These are phyloP conservation scores for Gymnobelideus leadbeateri DNA, from an alignment of 2,113 vertebrate species.

Conservation along the genomic window DNA sequence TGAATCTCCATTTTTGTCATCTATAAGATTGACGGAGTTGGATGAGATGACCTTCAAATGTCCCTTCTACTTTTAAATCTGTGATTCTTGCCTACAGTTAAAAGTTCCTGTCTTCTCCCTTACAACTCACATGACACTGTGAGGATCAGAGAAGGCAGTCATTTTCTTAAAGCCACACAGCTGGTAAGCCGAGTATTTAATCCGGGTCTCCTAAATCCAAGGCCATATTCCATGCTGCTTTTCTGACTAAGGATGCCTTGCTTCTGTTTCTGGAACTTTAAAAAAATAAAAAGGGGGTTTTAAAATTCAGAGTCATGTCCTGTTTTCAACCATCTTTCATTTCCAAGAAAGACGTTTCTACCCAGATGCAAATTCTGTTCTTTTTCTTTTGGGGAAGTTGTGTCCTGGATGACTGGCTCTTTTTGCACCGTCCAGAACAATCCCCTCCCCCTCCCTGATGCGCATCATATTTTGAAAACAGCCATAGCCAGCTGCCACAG, in stretches of 20 bases:
- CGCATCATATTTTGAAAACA: not conserved
- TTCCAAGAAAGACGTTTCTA: not conserved
- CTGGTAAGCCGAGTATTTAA: not conserved
- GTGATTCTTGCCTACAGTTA: not conserved
- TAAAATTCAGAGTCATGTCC: not conserved
- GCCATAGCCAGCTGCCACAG: not conserved
- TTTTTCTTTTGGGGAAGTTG: not conserved
- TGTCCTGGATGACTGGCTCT: not conserved
- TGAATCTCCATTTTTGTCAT: not conserved
- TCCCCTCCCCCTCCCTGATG: not conserved
- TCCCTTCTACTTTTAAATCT: not conserved
- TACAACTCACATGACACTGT: not conserved
- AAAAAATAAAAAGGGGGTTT: not conserved
- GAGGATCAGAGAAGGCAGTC: not conserved
- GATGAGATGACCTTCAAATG: not conserved
- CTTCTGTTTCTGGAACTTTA: not conserved
- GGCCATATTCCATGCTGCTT: not conserved
- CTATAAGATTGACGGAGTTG: not conserved
- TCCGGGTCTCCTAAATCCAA: not conserved
- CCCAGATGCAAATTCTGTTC: slow-evolving; percentile 10
- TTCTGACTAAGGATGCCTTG: not conserved
- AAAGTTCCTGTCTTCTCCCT: not conserved
- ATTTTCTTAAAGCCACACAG: not conserved
- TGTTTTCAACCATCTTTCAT: not conserved
- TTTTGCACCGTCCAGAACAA: not conserved